A percentile compares a stretch with the other conserved stretches of the same genome.
Evolutionary conservation across 2,888 invertebrate genomes (phyloP).

Genomic region (Campoplex nolae): DNA sequence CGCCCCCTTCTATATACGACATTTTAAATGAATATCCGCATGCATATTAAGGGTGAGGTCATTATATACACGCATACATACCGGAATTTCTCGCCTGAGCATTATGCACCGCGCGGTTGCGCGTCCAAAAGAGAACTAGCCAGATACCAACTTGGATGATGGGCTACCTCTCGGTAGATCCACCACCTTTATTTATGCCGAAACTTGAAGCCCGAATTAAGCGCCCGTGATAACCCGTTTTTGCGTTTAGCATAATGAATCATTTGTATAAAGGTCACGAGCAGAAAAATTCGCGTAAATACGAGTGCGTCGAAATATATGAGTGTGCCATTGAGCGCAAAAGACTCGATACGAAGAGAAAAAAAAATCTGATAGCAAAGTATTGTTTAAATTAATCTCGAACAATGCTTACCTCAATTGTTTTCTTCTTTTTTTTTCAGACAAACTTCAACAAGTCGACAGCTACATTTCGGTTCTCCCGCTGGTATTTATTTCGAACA

Average conservation of each 20-base stretch:
- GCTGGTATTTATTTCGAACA: neutral
- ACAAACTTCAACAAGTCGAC: neutral
- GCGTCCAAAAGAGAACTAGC: conserved; percentile 42
- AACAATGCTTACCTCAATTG: neutral
- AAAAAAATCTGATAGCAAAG: neutral
- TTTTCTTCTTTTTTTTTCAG: neutral
- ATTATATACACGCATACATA: conserved; percentile 15
- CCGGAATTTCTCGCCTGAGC: neutral
- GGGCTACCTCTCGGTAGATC: conserved; percentile 28
- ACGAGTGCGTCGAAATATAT: neutral
- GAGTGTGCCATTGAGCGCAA: neutral
- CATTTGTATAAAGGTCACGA: conserved; percentile 54
- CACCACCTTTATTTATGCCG: conserved; percentile 69
- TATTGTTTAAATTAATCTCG: no score
- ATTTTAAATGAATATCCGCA: neutral
- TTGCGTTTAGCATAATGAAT: conserved; percentile 68
- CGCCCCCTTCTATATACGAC: neutral
- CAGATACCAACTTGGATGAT: conserved; percentile 63
- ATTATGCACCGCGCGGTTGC: conserved; percentile 31
- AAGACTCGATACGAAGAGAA: no score
- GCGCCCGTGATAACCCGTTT: conserved; percentile 44
- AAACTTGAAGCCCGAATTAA: conserved; percentile 71
- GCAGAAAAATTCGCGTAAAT: neutral
- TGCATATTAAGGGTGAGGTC: neutral
- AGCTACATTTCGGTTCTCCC: neutral